Evolutionary conservation across 2,888 invertebrate species (phyloP), one percentile per base, ranked within the genome.

Genomic region (Graphium colonna): DNA sequence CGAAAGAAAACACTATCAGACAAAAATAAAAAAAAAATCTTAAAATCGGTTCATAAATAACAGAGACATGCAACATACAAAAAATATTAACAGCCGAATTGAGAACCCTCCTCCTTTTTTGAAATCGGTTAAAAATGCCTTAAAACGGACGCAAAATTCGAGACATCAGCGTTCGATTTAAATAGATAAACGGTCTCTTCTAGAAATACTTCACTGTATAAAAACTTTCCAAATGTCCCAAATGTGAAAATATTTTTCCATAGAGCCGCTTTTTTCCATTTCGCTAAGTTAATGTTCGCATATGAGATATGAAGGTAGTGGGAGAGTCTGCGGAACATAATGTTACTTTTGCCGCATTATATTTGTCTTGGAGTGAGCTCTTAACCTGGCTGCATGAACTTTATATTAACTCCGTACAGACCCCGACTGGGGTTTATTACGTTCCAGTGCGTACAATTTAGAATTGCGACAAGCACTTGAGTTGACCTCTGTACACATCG

Each of bases 331-430:
- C 40, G 31, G 43, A 45, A 38, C 39, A 53, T 44, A 18, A 53
- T 53, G 38, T 44, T 44, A 18, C 38, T 39, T 53, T 49, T 31
- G 12, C 44, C 39, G 49, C 39, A 48, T 47, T 53, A 53, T 53
- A 43, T 52, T 46, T 49, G 53, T 53, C 48, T 53, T 49, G 21
- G 28, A 53, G 49, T 49, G 38, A 39, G 21, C 53, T 42, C 53
- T 53, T 49, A 53, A 53, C 49, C 53, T n/a, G n/a, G n/a, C n/a
- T 44, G 48, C 44, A 53, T 49, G 44, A 49, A 49, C 53, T 49
- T 53, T 44, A 44, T 53, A 53, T 49, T 53, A 53, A 49, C 49
- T 49, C 28, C 21, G 26, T 28, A 16, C 31, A 13, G 40, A 15
- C 33, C 18, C 31, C 21, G 15, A 44, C 18, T 8, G 12, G 21